Percentiles rank a stretch among this genome's conserved stretches.
These are phyloP conservation scores for Drosophila lacteicornis DNA, from an alignment of 1,140 invertebrate genomes.

Conservation along the genomic window DNA sequence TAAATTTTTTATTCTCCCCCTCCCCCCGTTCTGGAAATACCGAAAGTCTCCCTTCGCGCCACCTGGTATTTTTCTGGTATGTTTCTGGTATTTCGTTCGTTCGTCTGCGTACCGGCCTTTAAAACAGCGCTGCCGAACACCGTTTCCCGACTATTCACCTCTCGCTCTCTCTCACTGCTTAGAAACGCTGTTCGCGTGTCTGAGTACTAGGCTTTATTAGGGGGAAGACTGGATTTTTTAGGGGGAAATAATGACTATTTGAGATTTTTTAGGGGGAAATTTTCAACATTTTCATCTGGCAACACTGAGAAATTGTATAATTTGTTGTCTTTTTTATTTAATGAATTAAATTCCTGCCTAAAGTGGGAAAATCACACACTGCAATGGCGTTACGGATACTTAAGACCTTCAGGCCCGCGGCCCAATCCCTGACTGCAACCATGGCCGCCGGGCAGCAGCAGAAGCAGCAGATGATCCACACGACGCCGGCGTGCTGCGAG, in stretches of 20 bases:
- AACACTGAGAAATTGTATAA: slow-evolving; percentile 29
- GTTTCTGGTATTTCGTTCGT: too few relatives aligned
- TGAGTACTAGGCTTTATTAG: too few relatives aligned
- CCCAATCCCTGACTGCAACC: not conserved
- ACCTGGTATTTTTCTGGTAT: too few relatives aligned
- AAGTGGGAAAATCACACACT: not conserved
- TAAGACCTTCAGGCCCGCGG: slow-evolving; percentile 3
- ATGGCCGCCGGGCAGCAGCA: slow-evolving; percentile 1
- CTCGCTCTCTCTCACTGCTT: too few relatives aligned
- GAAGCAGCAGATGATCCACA: slow-evolving; percentile 85
- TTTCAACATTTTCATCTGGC: not conserved
- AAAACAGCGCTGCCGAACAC: too few relatives aligned
- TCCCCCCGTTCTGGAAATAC: too few relatives aligned
- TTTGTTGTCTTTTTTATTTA: slow-evolving; percentile 22
- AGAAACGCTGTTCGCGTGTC: too few relatives aligned
- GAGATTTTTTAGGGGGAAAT: not conserved
- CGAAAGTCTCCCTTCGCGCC: too few relatives aligned
- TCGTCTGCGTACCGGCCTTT: too few relatives aligned
- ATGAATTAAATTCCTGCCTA: slow-evolving; percentile 11
- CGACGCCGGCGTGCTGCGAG: slow-evolving; percentile 87
- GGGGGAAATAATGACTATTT: not conserved
- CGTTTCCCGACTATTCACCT: too few relatives aligned
- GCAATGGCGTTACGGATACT: slow-evolving; percentile 27
- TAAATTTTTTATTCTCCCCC: too few relatives aligned
- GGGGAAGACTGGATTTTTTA: too few relatives aligned